Conservation (phyloP, 2,113 vertebrate species). For the Ciconia boyciana region DNA sequence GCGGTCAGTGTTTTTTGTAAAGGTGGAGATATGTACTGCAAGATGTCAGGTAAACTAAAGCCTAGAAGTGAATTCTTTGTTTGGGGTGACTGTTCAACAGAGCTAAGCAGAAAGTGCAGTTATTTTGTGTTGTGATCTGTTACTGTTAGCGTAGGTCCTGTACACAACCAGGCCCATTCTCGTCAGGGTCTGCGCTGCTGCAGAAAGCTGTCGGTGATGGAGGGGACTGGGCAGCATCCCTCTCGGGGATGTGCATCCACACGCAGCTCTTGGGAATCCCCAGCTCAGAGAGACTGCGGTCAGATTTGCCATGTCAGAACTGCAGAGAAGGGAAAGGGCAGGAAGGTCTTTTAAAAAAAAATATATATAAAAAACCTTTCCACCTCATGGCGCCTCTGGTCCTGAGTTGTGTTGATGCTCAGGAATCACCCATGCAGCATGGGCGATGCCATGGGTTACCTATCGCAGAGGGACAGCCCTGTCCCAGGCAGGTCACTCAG, state of each 20-base stretch:
- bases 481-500: neutral
- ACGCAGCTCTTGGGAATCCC: neutral
- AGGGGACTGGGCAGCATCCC: neutral
- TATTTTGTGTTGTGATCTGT: neutral
- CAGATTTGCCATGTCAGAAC: neutral
- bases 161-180: neutral
- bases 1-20: neutral
- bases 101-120: neutral
- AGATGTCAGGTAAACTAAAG: neutral
- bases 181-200: neutral
- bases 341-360: neutral
- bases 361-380: neutral
- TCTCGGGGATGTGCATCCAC: neutral
- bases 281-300: neutral
- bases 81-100: neutral
- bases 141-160: neutral
- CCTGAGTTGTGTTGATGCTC: accelerated
- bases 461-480: accelerated
- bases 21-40: neutral
- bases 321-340: neutral
- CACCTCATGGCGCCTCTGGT: neutral
- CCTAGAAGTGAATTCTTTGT: neutral
- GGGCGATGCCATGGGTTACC: neutral
- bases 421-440: accelerated
- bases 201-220: neutral